A percentile compares a stretch with the other conserved stretches of the same genome.
Evolutionary conservation across 2,797 vertebrate species (phyloP).

Genomic region (Trematomus bernacchii): DNA sequence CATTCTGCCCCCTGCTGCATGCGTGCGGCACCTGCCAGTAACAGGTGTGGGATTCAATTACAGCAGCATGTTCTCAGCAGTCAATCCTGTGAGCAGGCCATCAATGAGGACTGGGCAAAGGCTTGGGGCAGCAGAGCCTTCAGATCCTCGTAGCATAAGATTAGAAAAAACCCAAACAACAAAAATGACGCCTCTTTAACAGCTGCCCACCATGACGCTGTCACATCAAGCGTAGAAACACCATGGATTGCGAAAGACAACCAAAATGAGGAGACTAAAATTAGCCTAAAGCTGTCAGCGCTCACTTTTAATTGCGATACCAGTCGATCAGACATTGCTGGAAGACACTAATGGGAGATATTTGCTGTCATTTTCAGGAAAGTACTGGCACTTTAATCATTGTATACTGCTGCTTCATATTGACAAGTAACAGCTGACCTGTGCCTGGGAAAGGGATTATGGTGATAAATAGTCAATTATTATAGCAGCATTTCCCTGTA

Average conservation of each 20-base stretch:
- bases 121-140: conserved; percentile 54
- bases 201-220: conserved; percentile 71
- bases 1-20: conserved; percentile 84
- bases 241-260: conserved; percentile 58
- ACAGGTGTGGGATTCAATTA: conserved; percentile 89
- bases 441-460: conserved; percentile 74
- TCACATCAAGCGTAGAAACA: conserved; percentile 73
- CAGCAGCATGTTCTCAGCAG: conserved; percentile 83
- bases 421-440: conserved; percentile 81
- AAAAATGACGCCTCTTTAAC: conserved; percentile 51
- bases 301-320: conserved; percentile 76
- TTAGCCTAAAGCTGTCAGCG: conserved; percentile 76
- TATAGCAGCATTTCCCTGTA: conserved; percentile 66
- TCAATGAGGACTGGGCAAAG: conserved; percentile 65
- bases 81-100: conserved; percentile 70
- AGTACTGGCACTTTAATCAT: conserved; percentile 70
- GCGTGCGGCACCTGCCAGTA: conserved; percentile 80
- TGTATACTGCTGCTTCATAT: conserved; percentile 68
- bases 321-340: conserved; percentile 75
- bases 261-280: conserved; percentile 73
- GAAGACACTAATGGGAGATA: conserved; percentile 68
- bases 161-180: conserved; percentile 18
- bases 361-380: conserved; percentile 76
- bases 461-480: conserved; percentile 80
- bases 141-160: conserved; percentile 49